These are phyloP conservation scores for Pristionchus japonicus DNA, from an alignment of 2,888 invertebrate species.

Conservation along the genomic window DNA sequence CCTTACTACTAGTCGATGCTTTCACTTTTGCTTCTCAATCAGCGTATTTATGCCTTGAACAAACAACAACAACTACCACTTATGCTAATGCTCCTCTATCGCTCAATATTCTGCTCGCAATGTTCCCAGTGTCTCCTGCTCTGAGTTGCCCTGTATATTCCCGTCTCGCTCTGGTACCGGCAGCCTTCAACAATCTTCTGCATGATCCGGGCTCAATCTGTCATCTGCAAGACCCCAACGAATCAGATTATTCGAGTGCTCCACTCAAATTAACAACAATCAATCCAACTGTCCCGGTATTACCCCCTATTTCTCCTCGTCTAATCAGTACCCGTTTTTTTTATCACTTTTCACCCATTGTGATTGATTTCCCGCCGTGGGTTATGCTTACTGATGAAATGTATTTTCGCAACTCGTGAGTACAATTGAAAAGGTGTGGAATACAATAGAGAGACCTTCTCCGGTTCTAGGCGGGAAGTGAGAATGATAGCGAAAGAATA, in stretches of 20 bases:
- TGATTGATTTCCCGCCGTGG: conserved; percentile 20
- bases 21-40: not conserved
- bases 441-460: no score
- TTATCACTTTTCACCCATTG: not conserved
- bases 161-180: not conserved
- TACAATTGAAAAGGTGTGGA: no score
- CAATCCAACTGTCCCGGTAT: not conserved
- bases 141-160: not conserved
- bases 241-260: not conserved
- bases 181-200: not conserved
- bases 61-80: no score
- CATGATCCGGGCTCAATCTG: not conserved
- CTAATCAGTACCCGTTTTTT: not conserved
- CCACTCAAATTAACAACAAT: not conserved
- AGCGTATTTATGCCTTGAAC: not conserved
- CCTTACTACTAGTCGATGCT: conserved; percentile 18
- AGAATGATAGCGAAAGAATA: no score
- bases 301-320: not conserved
- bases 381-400: conserved; percentile 8
- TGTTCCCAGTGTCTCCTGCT: not conserved
- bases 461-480: no score
- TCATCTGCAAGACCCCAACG: not conserved
- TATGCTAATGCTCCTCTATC: not conserved
- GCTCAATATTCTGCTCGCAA: conserved; percentile 5
- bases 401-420: not conserved